Evolutionary conservation across 2,113 vertebrate species (phyloP).

Genomic region (Rhinolophus ferrumequinum): DNA sequence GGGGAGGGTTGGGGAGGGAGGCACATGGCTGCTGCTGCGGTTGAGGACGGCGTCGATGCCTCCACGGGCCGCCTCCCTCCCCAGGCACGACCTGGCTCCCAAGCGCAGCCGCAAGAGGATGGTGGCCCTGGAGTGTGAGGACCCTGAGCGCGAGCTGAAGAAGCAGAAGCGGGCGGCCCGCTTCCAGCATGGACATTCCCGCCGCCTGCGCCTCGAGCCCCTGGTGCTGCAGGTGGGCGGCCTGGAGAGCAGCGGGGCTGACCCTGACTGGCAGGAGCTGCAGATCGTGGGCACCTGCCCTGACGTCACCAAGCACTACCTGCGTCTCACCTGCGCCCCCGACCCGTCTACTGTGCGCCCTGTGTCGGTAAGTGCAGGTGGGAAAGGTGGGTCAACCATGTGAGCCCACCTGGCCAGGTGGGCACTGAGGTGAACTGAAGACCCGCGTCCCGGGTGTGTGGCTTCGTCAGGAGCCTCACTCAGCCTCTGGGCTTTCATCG

Average conservation of each 20-base stretch:
- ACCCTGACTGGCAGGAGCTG: constrained; percentile 94
- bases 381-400: rapidly evolving
- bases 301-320: constrained; percentile 93
- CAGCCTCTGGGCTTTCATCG: rapidly evolving
- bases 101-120: constrained; percentile 87
- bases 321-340: constrained; percentile 94
- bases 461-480: not conserved
- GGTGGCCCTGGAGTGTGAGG: constrained; percentile 90
- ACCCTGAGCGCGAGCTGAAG: constrained; percentile 93
- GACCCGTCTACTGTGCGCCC: constrained; percentile 93
- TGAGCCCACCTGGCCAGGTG: not conserved
- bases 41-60: constrained; percentile 64
- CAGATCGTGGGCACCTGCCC: constrained; percentile 94
- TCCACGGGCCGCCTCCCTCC: rapidly evolving
- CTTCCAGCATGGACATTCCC: constrained; percentile 89
- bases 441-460: rapidly evolving
- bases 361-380: constrained; percentile 85
- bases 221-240: constrained; percentile 91
- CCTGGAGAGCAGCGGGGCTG: constrained; percentile 87
- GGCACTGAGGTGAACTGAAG: not conserved
- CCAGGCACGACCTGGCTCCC: constrained; percentile 82
- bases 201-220: constrained; percentile 91
- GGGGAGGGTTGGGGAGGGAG: rapidly evolving
- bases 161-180: constrained; percentile 93
- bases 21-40: not conserved